Evolutionary conservation across 2,113 vertebrate genomes (phyloP).

Genomic region (Plecturocebus donacophilus): DNA sequence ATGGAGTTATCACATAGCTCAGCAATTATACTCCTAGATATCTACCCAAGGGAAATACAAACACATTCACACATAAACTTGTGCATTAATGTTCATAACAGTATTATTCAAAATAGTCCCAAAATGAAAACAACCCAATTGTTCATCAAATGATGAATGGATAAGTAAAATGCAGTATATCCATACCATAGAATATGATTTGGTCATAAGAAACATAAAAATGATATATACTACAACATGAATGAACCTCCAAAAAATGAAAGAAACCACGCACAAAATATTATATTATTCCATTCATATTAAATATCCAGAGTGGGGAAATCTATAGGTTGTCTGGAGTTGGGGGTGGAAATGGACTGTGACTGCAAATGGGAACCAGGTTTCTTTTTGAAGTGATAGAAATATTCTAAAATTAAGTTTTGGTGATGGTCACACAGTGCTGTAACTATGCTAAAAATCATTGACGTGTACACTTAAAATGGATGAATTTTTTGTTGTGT

Average conservation of each 20-base stretch:
- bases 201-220: not conserved
- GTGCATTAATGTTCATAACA: not conserved
- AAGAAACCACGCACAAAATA: not conserved
- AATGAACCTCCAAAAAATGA: not conserved
- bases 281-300: not conserved
- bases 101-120: not conserved
- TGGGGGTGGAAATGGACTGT: not conserved
- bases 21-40: not conserved
- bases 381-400: not conserved
- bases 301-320: not conserved
- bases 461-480: conserved; percentile 23
- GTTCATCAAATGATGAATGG: not conserved
- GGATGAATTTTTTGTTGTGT: conserved; percentile 11
- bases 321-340: not conserved
- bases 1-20: not conserved
- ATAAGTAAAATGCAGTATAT: not conserved
- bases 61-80: not conserved
- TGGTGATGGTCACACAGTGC: not conserved
- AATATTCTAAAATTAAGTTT: conserved; percentile 28
- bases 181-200: conserved; percentile 10
- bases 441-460: not conserved
- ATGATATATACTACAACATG: not conserved
- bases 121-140: not conserved
- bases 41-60: not conserved
- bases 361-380: not conserved